Conservation (phyloP, 2,113 vertebrate genomes). For the Pangasianodon hypophthalmus region DNA sequence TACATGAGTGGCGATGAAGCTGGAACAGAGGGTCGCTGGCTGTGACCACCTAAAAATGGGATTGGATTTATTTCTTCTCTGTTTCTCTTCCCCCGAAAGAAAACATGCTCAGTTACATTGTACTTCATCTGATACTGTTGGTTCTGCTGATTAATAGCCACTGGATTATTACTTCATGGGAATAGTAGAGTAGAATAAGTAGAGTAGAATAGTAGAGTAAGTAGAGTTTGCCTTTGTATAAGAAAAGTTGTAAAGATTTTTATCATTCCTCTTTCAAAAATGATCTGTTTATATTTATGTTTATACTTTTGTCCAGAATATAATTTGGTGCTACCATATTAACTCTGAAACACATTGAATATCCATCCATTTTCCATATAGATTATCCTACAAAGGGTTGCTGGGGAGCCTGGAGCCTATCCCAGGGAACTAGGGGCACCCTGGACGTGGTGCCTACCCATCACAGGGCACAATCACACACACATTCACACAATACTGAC, state of each 20-base stretch:
- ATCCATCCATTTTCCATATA: too few relatives aligned
- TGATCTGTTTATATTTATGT: not conserved
- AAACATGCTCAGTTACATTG: not conserved
- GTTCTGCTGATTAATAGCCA: conserved; percentile 29
- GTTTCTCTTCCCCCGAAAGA: conserved; percentile 10
- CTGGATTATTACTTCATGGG: conserved; percentile 11
- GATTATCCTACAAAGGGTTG: too few relatives aligned
- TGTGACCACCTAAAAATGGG: not conserved
- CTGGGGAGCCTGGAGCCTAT: too few relatives aligned
- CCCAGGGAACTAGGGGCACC: too few relatives aligned
- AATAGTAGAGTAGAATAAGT: not conserved
- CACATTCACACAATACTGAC: too few relatives aligned
- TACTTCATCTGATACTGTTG: not conserved
- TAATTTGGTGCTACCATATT: not conserved
- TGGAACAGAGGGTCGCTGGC: conserved; percentile 14
- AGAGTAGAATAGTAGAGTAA: not conserved
- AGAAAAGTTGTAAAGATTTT: not conserved
- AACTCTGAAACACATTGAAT: not conserved
- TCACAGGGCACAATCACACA: too few relatives aligned
- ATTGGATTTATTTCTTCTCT: conserved; percentile 20
- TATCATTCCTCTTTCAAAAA: not conserved
- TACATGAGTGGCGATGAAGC: conserved; percentile 37
- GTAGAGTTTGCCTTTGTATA: conserved; percentile 27
- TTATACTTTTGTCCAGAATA: not conserved
- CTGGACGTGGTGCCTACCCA: too few relatives aligned